Percentiles rank a stretch among this genome's conserved stretches.
phyloP scores from a whole-genome alignment of 2,888 invertebrate species.

The Saturnia pavonia region DNA sequence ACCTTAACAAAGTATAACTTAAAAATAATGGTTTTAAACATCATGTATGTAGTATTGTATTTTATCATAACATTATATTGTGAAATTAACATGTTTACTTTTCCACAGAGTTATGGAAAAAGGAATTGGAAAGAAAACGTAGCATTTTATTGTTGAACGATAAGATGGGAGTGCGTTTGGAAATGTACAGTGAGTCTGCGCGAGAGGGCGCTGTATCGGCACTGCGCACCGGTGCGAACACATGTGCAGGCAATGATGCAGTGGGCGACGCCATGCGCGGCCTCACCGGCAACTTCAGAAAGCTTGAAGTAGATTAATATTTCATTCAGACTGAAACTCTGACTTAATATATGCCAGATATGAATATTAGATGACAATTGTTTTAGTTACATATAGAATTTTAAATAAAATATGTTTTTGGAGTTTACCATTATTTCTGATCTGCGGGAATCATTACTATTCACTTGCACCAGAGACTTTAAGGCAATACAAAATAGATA shows the following conservation, averaged over 20 bases:
- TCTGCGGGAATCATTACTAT: not conserved
- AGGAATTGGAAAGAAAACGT: constrained; percentile 83
- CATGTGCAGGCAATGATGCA: constrained; percentile 83
- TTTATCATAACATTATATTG: not conserved
- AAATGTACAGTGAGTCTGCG: constrained; percentile 86
- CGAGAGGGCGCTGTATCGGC: constrained; percentile 89
- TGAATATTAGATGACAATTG: not conserved
- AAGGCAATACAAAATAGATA: no score
- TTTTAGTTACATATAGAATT: not conserved
- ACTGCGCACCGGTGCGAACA: constrained; percentile 80
- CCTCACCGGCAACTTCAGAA: constrained; percentile 88
- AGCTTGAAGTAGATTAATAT: constrained; percentile 87
- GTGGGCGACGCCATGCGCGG: constrained; percentile 86
- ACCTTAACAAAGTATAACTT: no score
- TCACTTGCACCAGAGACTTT: no score
- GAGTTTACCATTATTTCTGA: not conserved
- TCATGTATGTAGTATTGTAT: not conserved
- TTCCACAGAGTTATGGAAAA: constrained; percentile 84
- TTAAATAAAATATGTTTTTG: not conserved
- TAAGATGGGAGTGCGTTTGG: constrained; percentile 85
- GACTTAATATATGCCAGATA: not conserved
- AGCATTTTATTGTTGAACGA: constrained; percentile 85
- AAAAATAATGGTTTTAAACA: no score
- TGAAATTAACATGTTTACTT: constrained; percentile 7
- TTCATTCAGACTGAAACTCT: constrained; percentile 20